Evolutionary conservation across 2,113 vertebrate genomes (phyloP), one percentile per base, ranked within the genome.

Genomic region (Donacobius atricapilla): DNA sequence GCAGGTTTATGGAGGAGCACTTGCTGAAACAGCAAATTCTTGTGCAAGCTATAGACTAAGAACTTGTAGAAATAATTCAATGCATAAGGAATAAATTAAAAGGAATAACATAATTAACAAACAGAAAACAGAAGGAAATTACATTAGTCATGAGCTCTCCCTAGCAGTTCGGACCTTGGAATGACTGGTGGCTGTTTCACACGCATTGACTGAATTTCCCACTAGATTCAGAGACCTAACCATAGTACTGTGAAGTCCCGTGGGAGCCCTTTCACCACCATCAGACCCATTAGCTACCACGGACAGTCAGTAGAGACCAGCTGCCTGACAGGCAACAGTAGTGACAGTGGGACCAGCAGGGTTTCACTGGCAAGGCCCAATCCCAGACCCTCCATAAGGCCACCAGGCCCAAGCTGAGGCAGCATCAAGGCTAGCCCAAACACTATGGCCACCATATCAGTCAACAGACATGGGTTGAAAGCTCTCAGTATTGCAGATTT

Each of bases 81-180:
- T 47, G 25, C 33, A 65, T 51, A 82, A 92, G n/a, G 72, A 92
- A 91, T 89, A 94, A 92, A 89, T 92, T 89, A 60, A 63, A 94
- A 75, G 10, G 42, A 87, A 85, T 50, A 40, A 53, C n/a, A 78
- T 70, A 70, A 91, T 95, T 89, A 93, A 30, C 13, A 90, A 95
- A 82, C 7, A 81, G 39, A 87, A 89, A 81, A 78, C 20, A 79
- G 64, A 87, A 54, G 60, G 9, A 54, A 90, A 42, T 64, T 24
- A 56, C 50, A 12, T 80, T 86, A 66, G 50, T 90, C 58, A 66
- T 57, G 79, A 83, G 31, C 22, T 80, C 45, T 83, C 21, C 18
- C 33, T 27, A 40, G 40, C 11, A 50, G 42, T 70, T 95, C 68
- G 73, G 78, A 61, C 71, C 63, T 56, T 33, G 11, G 40, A 88